These are phyloP conservation scores for Catocala fraxini DNA, from an alignment of 2,888 invertebrate species.

Conservation along the genomic window DNA sequence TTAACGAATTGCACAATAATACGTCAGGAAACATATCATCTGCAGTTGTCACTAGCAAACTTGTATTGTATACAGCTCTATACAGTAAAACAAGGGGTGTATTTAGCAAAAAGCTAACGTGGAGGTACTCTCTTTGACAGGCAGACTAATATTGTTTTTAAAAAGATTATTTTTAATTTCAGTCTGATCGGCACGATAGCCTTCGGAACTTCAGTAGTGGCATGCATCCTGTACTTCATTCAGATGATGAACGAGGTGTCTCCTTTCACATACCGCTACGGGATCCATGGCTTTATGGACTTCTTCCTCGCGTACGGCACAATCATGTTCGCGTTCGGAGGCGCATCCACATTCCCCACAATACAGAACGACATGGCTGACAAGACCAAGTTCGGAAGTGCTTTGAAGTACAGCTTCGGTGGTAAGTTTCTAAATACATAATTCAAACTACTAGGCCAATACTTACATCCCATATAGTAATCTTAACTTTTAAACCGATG, in stretches of 20 bases:
- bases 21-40: too few species aligned
- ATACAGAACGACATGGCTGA: constrained; percentile 93
- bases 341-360: constrained; percentile 92
- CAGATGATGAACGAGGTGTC: constrained; percentile 87
- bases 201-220: constrained; percentile 87
- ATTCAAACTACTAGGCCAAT: too few species aligned
- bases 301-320: constrained; percentile 91
- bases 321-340: constrained; percentile 91
- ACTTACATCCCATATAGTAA: too few species aligned
- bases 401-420: constrained; percentile 88
- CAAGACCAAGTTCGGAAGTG: constrained; percentile 89
- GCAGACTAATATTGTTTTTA: too few species aligned
- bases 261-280: constrained; percentile 79
- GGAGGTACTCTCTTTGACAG: too few species aligned
- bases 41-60: too few species aligned
- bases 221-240: constrained; percentile 89
- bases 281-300: constrained; percentile 87
- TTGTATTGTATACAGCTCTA: too few species aligned
- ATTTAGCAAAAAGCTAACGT: too few species aligned
- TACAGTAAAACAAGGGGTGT: too few species aligned
- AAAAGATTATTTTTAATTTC: constrained; percentile 36
- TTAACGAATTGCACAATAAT: too few species aligned
- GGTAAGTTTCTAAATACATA: constrained; percentile 73
- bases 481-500: too few species aligned
- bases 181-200: constrained; percentile 90